Evolutionary conservation across 2,113 vertebrate genomes (phyloP), one percentile per base, ranked within the genome.

Genomic region (Sigmodon hispidus): DNA sequence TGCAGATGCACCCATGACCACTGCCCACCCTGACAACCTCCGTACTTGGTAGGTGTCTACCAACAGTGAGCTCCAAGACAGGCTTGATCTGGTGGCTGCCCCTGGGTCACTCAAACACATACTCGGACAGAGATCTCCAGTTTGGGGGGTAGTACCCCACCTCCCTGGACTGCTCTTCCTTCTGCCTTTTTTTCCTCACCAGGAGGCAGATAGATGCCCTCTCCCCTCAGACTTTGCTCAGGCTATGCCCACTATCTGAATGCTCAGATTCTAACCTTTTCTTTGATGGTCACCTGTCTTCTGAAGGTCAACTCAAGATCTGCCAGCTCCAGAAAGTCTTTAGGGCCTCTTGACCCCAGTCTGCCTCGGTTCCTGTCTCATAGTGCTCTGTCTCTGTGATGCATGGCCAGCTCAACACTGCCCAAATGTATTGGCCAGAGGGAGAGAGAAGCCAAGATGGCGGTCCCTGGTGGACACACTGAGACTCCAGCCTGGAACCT

Each of bases 111-210:
- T n/a, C n/a, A 21, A 31, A 26, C 29, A 21, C 8, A 43, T 2
- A 7, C n/a, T 45, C 36, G 79, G 57, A 22, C 65, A 29, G 91
- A 45, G 77, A 34, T 67, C 63, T 59, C n/a, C 0, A 3, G 43
- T 31, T 69, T 61, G n/a, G 10, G 4, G 0, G 4, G 4, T 24
- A 36, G 8, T 0, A 0, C 7, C 2, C 59, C 67, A 13, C 36
- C 34, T 7, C n/a, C 48, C 19, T 6, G 34, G 19, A 16, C 59
- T 22, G 34, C n/a, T 31, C 29, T 29, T 34, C 17, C 4, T 7
- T 29, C 70, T 79, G 26, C 24, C 26, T 52, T 21, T 59, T 86
- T 73, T 79, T 21, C 61, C 59, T 40, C 17, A 57, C 50, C 79
- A 36, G 55, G 9, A 11, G 34, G 19, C 15, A 50, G 61, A 67